Conservation (phyloP, 2,888 invertebrate genomes). For the Napeogenes sylphis region DNA sequence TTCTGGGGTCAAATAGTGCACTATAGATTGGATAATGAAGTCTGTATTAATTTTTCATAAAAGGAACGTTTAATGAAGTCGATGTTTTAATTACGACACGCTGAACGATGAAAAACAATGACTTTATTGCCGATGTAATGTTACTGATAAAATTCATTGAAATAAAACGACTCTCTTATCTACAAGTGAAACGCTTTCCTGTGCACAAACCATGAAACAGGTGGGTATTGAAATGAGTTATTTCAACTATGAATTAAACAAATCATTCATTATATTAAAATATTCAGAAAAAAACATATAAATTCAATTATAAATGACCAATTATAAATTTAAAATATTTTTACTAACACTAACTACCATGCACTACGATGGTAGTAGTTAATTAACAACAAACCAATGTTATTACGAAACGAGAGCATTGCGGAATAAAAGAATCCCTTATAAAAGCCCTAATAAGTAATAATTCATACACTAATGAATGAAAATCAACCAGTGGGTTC, state of each 20-base stretch:
- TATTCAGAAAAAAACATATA: too few species aligned
- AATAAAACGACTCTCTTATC: slow-evolving; percentile 30
- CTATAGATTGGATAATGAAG: too few species aligned
- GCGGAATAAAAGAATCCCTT: slow-evolving; percentile 14
- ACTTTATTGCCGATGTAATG: slow-evolving; percentile 27
- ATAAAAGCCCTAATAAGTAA: slow-evolving; percentile 11
- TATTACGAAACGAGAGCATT: slow-evolving; percentile 17
- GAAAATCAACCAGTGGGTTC: not conserved
- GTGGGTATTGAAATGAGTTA: slow-evolving; percentile 1
- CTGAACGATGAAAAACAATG: slow-evolving; percentile 30
- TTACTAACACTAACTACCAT: too few species aligned
- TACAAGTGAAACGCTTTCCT: slow-evolving; percentile 26
- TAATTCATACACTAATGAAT: slow-evolving; percentile 3
- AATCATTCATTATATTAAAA: too few species aligned
- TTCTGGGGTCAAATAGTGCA: too few species aligned
- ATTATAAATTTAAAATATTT: too few species aligned
- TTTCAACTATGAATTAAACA: too few species aligned
- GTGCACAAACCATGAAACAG: slow-evolving; percentile 16
- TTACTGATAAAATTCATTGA: slow-evolving; percentile 30
- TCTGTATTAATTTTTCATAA: too few species aligned
- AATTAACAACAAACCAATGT: too few species aligned
- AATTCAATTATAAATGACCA: too few species aligned
- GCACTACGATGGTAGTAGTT: too few species aligned
- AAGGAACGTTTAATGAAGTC: not conserved
- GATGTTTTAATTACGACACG: slow-evolving; percentile 24